Evolutionary conservation across 1,140 invertebrate genomes (phyloP).

Genomic region (Andricus grossulariae): DNA sequence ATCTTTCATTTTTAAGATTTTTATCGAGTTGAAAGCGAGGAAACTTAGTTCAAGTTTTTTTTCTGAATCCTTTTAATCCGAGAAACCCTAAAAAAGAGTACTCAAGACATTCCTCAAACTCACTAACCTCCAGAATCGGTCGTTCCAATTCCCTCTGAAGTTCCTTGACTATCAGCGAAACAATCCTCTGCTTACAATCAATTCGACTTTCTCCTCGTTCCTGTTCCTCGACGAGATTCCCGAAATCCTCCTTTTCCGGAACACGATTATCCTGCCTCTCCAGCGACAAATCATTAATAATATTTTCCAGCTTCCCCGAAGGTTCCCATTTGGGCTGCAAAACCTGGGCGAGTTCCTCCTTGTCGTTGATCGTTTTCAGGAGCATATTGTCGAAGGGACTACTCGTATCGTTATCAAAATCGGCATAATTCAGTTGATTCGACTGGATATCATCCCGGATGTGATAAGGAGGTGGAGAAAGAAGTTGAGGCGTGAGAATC

Average conservation of each 20-base stretch:
- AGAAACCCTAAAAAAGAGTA: no score
- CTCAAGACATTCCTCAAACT: no score
- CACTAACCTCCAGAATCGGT: slow-evolving; percentile 72
- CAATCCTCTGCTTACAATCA: slow-evolving; percentile 76
- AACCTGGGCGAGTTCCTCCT: slow-evolving; percentile 87
- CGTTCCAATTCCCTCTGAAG: slow-evolving; percentile 81
- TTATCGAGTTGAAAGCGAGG: no score
- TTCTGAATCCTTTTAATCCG: no score
- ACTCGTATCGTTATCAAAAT: slow-evolving; percentile 92
- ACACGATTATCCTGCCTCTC: slow-evolving; percentile 49
- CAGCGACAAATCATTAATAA: slow-evolving; percentile 54
- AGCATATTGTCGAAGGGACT: slow-evolving; percentile 94
- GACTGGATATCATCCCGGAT: slow-evolving; percentile 61
- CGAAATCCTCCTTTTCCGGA: slow-evolving; percentile 58
- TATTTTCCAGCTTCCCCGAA: slow-evolving; percentile 63
- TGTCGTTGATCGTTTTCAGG: slow-evolving; percentile 92
- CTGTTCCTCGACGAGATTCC: slow-evolving; percentile 61
- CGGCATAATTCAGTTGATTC: slow-evolving; percentile 79
- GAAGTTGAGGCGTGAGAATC: slow-evolving; percentile 68
- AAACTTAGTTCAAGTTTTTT: no score
- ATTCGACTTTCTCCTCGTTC: slow-evolving; percentile 65
- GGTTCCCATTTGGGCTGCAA: slow-evolving; percentile 56
- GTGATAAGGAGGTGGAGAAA: slow-evolving; percentile 64
- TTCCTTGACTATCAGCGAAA: slow-evolving; percentile 84
- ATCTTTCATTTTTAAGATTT: no score